Evolutionary conservation across 1,140 invertebrate species (phyloP), one percentile per base, ranked within the genome.

Genomic region (Pemphigus obesinymphae): DNA sequence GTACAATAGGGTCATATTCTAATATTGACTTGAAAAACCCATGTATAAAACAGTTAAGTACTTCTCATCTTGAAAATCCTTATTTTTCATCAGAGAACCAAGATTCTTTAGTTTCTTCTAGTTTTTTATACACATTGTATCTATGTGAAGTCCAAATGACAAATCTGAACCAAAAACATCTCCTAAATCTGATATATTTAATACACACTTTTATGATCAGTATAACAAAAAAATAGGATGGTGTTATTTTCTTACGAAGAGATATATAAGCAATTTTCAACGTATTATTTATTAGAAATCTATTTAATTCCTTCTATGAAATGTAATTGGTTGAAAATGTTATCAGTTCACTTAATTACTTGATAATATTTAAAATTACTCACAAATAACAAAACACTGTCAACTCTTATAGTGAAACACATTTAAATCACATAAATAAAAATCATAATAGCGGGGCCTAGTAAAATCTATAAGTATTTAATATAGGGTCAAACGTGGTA

Each of bases 161-260:
- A 75, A 82, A 63, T 31, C 20, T n/a, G 43, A 50, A 76, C 68
- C 7, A 23, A 83, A 48, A 83, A 37, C n/a, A 58, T 40, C 34
- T 68, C 20, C 20, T 40, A 40, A 68, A 68, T 58, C 23, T 26
- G 3, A 43, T 34, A 43, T 61, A 55, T 66, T 82, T n/a, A 29
- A 17, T 45, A 70, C 11, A 72, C n/a, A 53, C 45, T 58, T 29
- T 26, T 82, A 23, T 82, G 20, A 63, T 66, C 34, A 63, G 8
- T 34, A 26, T 66, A n/a, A 61, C 34, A 45, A 58, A 0, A 37
- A 58, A 61, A 58, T 61, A 31, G 43, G 17, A 63, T 45, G 31
- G 10, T 37, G 8, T 34, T 72, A 34, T 66, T 37, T 66, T 61
- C n/a, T 48, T 45, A 17, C 37, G 10, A 81, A 31, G 4, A 26